Evolutionary conservation across 2,113 vertebrate species (phyloP), one percentile per base, ranked within the genome.

Genomic region (Nerophis lumbriciformis): DNA sequence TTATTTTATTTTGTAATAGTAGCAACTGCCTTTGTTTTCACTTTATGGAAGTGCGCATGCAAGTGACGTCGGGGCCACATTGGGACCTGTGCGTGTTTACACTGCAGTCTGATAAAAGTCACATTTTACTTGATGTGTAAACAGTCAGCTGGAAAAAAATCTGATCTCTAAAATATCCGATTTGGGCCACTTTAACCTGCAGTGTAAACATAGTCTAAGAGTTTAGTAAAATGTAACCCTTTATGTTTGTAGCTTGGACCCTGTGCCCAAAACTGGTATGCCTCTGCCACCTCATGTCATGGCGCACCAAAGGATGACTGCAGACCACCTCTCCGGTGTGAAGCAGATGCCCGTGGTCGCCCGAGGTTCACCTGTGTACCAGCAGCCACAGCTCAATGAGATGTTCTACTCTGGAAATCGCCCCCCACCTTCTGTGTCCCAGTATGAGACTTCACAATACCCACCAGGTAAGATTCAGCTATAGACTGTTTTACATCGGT

Each of bases 361-460:
- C 6, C 92, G 95, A 74, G 92, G 92, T 14, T 94, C 94, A 8
- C 92, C 91, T 37, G 13, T 96, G 58, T 98, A 97, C 72, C 82
- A 87, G 6, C 89, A 83, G 53, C 67, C 51, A 1, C 87, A 93
- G 28, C 93, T 92, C 64, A 67, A 92, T 35, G 95, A 99, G 66
- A 88, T 96, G 59, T 95, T 94, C 82, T 98, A 96, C 65, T 87
- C 86, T 1, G 94, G 96, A 49, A 78, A 90, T 53, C 89, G 95
- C 57, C 82, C 84, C 3, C 86, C 85, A n/a, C 92, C 92, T 28
- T 87, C 92, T 63, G 93, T 92, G 12, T 92, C 93, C 36, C 90
- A 93, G 0, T 98, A 97, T 83, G 95, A 98, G n/a, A 82, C 90
- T 68, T 79, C 92, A 0, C 90, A 93, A 15, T 99, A 95, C 77